Percentiles rank a stretch among this genome's conserved stretches.
These are phyloP conservation scores for Cabera pusaria DNA, from an alignment of 2,888 invertebrate genomes.

Conservation along the genomic window DNA sequence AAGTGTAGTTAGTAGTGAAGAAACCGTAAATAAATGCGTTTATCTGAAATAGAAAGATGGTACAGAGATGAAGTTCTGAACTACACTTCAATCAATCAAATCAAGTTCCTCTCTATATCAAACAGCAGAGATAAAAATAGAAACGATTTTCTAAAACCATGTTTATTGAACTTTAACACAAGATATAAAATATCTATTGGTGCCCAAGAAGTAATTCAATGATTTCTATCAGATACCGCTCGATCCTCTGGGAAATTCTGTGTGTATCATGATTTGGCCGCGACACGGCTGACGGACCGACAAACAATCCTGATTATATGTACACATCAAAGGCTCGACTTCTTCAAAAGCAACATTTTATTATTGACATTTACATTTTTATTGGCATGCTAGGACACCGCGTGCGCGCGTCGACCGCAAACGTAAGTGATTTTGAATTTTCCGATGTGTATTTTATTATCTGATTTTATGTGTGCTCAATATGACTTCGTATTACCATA, in stretches of 20 bases:
- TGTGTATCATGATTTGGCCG: constrained; percentile 53
- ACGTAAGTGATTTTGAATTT: constrained; percentile 84
- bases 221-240: constrained; percentile 49
- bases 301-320: constrained; percentile 65
- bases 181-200: constrained; percentile 8
- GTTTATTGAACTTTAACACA: constrained; percentile 5
- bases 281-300: constrained; percentile 41
- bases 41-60: too few relatives aligned
- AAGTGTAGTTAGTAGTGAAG: too few relatives aligned
- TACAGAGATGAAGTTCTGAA: too few relatives aligned
- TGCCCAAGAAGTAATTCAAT: constrained; percentile 51
- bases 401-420: constrained; percentile 66
- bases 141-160: too few relatives aligned
- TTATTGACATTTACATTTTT: constrained; percentile 80
- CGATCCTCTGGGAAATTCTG: constrained; percentile 55
- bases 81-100: too few relatives aligned
- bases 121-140: too few relatives aligned
- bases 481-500: constrained; percentile 74
- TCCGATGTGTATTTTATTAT: constrained; percentile 82
- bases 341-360: constrained; percentile 81
- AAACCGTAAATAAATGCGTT: too few relatives aligned
- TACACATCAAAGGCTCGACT: constrained; percentile 72
- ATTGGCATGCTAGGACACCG: constrained; percentile 79
- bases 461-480: constrained; percentile 77
- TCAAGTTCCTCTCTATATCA: too few relatives aligned